These are phyloP conservation scores for Syngnathoides biaculeatus DNA, from an alignment of 2,113 vertebrate genomes.

Conservation along the genomic window DNA sequence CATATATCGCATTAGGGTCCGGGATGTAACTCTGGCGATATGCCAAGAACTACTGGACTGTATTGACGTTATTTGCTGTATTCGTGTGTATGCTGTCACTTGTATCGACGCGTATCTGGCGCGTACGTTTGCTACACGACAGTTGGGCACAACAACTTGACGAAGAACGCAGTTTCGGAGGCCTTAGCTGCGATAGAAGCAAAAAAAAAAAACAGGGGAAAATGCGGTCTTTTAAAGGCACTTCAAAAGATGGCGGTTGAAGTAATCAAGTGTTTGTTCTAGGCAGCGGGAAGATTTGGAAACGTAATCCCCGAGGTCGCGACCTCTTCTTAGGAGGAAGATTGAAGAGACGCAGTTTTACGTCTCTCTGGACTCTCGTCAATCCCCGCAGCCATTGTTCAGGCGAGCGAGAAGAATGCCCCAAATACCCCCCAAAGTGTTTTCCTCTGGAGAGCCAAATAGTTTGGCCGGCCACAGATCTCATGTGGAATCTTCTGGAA, in stretches of 20 bases:
- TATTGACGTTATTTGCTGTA: too few relatives aligned
- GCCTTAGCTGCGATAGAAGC: too few relatives aligned
- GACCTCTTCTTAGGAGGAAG: neutral
- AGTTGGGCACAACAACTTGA: too few relatives aligned
- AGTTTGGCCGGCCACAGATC: neutral
- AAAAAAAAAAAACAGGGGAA: neutral
- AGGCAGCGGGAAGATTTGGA: neutral
- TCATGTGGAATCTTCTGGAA: neutral
- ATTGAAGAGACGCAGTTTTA: neutral
- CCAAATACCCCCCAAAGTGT: constrained; percentile 21
- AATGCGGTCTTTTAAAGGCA: neutral
- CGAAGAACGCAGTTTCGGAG: too few relatives aligned
- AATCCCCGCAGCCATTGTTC: constrained; percentile 19
- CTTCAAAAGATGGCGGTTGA: neutral
- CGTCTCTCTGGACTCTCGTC: neutral
- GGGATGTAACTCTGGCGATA: too few relatives aligned
- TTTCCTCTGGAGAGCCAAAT: constrained; percentile 17
- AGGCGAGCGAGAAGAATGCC: constrained; percentile 8
- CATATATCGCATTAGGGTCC: too few relatives aligned
- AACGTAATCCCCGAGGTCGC: neutral
- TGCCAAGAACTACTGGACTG: too few relatives aligned
- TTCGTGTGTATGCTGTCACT: too few relatives aligned
- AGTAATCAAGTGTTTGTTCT: neutral
- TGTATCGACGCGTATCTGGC: too few relatives aligned
- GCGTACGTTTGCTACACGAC: too few relatives aligned